Evolutionary conservation across 2,113 vertebrate species (phyloP).

Genomic region (Salvelinus fontinalis): DNA sequence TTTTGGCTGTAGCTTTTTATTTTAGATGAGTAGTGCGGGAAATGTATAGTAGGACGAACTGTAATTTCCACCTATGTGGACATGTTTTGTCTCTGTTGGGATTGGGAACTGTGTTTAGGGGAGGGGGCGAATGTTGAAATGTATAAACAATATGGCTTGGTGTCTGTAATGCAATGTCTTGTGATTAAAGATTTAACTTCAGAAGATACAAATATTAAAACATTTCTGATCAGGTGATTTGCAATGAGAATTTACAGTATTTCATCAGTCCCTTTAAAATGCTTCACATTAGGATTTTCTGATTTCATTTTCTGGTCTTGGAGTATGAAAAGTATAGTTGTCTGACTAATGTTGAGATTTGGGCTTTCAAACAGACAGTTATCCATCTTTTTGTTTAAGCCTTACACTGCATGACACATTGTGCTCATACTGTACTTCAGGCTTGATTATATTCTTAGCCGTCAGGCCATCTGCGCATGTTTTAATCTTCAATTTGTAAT

Average conservation of each 20-base stretch:
- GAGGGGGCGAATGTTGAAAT: background rate
- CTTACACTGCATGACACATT: conserved; percentile 43
- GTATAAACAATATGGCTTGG: background rate
- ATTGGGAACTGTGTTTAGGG: background rate
- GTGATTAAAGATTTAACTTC: background rate
- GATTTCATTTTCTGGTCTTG: conserved; percentile 23
- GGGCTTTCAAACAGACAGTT: conserved; percentile 26
- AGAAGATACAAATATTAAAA: background rate
- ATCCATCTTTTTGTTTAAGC: background rate
- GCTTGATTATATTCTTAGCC: conserved; percentile 9
- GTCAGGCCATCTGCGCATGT: conserved; percentile 51
- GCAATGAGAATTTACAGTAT: background rate
- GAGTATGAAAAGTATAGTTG: background rate
- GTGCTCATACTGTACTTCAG: conserved; percentile 40
- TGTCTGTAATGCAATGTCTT: background rate
- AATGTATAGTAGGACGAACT: background rate
- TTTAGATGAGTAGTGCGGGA: conserved; percentile 31
- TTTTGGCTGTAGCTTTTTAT: conserved; percentile 57
- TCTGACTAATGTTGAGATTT: conserved; percentile 18
- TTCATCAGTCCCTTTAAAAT: conserved; percentile 3
- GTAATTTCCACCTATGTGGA: background rate
- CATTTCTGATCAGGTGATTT: background rate
- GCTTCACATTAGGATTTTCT: conserved; percentile 21
- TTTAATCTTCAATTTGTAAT: conserved; percentile 39
- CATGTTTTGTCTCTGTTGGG: background rate